Evolutionary conservation across 2,888 invertebrate species (phyloP).

Genomic region (Brachypterus glaber): DNA sequence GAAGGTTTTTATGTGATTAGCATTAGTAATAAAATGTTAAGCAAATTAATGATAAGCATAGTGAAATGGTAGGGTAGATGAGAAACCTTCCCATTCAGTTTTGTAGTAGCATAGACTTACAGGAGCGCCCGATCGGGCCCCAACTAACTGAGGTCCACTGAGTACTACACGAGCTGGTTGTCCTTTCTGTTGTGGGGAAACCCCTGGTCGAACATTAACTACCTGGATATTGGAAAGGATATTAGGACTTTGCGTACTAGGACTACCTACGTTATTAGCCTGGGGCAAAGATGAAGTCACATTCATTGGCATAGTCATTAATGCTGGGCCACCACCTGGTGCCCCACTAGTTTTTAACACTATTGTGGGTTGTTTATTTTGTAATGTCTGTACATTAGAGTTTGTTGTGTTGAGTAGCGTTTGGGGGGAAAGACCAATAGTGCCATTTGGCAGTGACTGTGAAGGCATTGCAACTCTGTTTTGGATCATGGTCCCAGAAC

Average conservation of each 20-base stretch:
- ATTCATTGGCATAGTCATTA: conserved; percentile 56
- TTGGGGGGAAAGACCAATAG: conserved; percentile 49
- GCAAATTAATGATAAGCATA: not conserved
- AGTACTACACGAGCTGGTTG: conserved; percentile 77
- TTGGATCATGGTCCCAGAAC: conserved; percentile 42
- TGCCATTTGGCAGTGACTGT: conserved; percentile 61
- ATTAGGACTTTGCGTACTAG: conserved; percentile 37
- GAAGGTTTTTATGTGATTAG: conserved; percentile 14
- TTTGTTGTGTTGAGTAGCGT: conserved; percentile 47
- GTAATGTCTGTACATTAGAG: conserved; percentile 37
- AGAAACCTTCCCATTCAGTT: conserved; percentile 26
- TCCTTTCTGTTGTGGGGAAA: conserved; percentile 64
- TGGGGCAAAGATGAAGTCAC: conserved; percentile 49
- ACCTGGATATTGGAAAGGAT: conserved; percentile 65
- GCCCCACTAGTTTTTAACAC: conserved; percentile 40
- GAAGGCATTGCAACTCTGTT: conserved; percentile 55
- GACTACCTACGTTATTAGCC: conserved; percentile 42
- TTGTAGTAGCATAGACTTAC: conserved; percentile 44
- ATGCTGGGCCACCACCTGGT: conserved; percentile 41
- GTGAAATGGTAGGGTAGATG: not conserved
- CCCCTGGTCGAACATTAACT: conserved; percentile 71
- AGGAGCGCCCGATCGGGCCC: conserved; percentile 71
- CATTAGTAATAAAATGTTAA: not conserved
- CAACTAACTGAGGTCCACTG: conserved; percentile 66
- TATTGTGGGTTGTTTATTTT: conserved; percentile 35